phyloP scores from a whole-genome alignment of 1,140 invertebrate species.

The Teleogryllus occipitalis region DNA sequence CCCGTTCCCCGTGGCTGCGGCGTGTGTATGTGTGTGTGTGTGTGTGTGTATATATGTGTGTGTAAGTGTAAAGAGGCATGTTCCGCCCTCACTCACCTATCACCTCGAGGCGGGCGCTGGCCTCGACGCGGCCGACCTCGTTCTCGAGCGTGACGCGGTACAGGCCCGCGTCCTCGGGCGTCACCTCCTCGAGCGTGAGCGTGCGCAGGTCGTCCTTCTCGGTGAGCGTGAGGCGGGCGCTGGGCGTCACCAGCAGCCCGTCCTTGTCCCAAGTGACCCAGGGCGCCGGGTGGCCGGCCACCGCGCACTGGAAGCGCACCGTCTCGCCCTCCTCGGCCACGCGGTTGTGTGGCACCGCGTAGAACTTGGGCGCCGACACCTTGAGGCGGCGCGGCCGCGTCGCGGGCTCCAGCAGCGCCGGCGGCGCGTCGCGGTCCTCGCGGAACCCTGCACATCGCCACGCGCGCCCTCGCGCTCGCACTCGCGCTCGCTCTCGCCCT shows the following conservation, averaged over 20 bases:
- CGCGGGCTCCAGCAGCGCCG: neutral
- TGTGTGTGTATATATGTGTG: no score
- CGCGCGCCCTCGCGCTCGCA: no score
- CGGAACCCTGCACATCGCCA: conserved; percentile 9
- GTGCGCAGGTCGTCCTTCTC: conserved; percentile 67
- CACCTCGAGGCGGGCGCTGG: conserved; percentile 69
- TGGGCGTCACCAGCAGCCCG: conserved; percentile 50
- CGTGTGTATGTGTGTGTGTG: no score
- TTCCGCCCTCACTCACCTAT: conserved; percentile 43
- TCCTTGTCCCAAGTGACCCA: conserved; percentile 78
- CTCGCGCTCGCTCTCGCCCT: no score
- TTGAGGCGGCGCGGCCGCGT: conserved; percentile 26
- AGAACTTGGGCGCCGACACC: conserved; percentile 66
- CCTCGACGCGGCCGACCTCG: conserved; percentile 69
- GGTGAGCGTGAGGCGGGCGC: conserved; percentile 54
- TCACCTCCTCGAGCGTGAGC: conserved; percentile 69
- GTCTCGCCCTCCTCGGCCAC: conserved; percentile 75
- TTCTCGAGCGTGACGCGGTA: conserved; percentile 76
- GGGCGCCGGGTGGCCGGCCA: conserved; percentile 60
- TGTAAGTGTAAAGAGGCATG: no score
- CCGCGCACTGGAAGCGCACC: conserved; percentile 68
- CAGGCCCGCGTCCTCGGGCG: conserved; percentile 66
- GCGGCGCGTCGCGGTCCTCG: neutral
- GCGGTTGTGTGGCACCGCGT: conserved; percentile 76
- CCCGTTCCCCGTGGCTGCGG: no score